Base-by-base conservation (phyloP, 1,140 invertebrate genomes). In the Samia ricini region DNA sequence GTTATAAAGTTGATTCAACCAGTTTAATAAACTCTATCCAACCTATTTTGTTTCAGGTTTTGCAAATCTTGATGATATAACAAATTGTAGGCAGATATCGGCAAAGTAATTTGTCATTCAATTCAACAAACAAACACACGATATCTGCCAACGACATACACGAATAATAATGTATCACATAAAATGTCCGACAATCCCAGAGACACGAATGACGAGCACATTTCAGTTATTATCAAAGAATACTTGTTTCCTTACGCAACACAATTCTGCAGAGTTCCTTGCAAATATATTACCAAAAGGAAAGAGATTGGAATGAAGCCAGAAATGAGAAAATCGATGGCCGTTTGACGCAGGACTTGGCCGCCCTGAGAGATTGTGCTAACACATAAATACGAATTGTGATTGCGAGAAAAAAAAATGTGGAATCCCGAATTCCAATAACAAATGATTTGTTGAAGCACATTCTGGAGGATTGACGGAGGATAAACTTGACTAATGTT, bases 211-310 rank as follows among this genome's bases (percentile, higher is more conserved):
- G 60, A 55, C 33, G 58, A 29, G 61, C 52, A 60, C 58, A 58
- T 60, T 67, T 54, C 50, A 69, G 65, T 52, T 52, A 52, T 52
- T 52, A 52, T 23, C 23, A 21, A 23, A 52, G 51, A 23, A 52
- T 21, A 22, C 51, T 21, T 20, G 51, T 52, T 42, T 42, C 33
- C 33, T 42, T 42, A 42, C 33, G 33, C 33, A 42, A 52, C 51
- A 52, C 51, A 52, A 52, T 52, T 52, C 51, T 52, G 21, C 8
- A 22, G 51, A 21, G 33, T 15, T 15, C n/a, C 77, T 83, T 74
- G 71, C 75, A 81, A 87, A 87, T 87, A 82, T 83, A 84, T 85
- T 87, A 83, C 71, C 74, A 74, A 77, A 71, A 74, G 72, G 72
- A 83, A 75, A 77, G 74, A 79, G 74, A 80, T 81, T 88, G 85